These are phyloP conservation scores for Cephus cinctus DNA, from an alignment of 1,140 invertebrate genomes.

Conservation along the genomic window DNA sequence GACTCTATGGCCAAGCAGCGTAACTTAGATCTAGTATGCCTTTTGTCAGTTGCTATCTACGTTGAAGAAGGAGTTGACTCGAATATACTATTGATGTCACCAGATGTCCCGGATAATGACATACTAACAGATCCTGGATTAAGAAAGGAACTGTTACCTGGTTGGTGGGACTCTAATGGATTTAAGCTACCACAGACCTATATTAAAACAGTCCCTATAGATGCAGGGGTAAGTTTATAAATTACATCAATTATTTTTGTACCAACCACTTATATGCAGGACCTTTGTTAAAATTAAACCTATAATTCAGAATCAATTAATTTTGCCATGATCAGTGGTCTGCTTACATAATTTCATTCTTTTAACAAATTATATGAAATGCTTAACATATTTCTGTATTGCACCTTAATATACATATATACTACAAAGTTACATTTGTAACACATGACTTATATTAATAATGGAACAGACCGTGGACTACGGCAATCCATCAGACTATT, in stretches of 20 bases:
- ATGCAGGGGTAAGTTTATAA: conserved; percentile 44
- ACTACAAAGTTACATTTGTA: neutral
- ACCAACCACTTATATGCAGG: no score
- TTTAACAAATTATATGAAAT: no score
- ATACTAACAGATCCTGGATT: conserved; percentile 49
- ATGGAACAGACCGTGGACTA: conserved; percentile 34
- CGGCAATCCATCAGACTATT: conserved; percentile 36
- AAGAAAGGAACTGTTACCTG: conserved; percentile 44
- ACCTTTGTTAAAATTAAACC: no score
- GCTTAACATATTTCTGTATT: no score
- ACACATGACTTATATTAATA: neutral
- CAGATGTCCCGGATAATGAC: conserved; percentile 47
- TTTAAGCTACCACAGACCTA: conserved; percentile 52
- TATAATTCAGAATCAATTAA: no score
- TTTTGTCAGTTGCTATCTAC: conserved; percentile 37
- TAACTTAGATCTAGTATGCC: conserved; percentile 32
- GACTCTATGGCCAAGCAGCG: conserved; percentile 45
- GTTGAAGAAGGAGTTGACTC: conserved; percentile 39
- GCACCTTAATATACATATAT: no score
- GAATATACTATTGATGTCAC: conserved; percentile 40
- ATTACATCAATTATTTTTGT: no score
- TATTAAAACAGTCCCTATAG: conserved; percentile 49
- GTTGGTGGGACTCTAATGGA: conserved; percentile 48
- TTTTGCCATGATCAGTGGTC: no score
- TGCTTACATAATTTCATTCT: no score